Evolutionary conservation across 2,888 invertebrate species (phyloP).

Genomic region (Miltochrista miniata): DNA sequence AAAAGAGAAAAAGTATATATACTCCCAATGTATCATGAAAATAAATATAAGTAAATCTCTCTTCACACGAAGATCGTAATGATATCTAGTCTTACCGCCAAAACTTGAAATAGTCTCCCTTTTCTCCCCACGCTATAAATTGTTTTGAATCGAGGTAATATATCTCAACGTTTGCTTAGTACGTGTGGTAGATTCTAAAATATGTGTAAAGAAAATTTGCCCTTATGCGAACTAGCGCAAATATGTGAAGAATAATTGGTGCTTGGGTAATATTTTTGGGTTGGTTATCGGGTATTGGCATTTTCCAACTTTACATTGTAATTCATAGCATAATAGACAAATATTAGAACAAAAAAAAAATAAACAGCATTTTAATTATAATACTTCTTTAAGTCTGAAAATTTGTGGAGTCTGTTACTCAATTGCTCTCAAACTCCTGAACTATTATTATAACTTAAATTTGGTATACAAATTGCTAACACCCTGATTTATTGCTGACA

Average conservation of each 20-base stretch:
- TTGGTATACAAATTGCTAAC: no score
- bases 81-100: conserved; percentile 39
- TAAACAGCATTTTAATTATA: no score
- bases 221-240: conserved; percentile 21
- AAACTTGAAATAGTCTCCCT: conserved; percentile 47
- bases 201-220: conserved; percentile 49
- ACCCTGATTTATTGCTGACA: no score
- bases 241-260: conserved; percentile 26
- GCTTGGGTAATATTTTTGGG: conserved; percentile 5
- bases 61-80: conserved; percentile 37
- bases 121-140: conserved; percentile 49
- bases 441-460: no score
- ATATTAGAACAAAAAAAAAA: no score
- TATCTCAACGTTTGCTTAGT: conserved; percentile 51
- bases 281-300: neutral
- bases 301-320: neutral
- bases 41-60: conserved; percentile 39
- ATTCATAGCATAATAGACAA: no score
- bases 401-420: no score
- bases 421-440: no score
- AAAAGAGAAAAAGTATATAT: conserved; percentile 10
- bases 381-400: no score
- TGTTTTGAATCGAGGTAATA: conserved; percentile 48
- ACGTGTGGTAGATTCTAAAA: conserved; percentile 55
- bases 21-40: conserved; percentile 32